Percentiles rank a stretch among this genome's conserved stretches.
Conservation (phyloP, 2,113 vertebrate genomes). For the Poicephalus gulielmi region DNA sequence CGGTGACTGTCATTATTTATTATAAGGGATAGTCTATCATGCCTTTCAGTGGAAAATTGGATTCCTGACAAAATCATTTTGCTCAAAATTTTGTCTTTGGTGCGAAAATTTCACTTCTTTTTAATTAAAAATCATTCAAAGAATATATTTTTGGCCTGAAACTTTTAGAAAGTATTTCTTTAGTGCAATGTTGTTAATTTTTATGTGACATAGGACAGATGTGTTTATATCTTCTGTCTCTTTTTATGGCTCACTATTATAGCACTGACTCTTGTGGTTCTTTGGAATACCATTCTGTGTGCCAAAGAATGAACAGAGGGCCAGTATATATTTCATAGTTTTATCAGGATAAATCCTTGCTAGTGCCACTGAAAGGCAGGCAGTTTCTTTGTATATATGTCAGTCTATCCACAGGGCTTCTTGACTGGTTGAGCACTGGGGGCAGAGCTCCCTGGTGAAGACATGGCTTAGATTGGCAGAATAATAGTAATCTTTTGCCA, state of each 20-base stretch:
- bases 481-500: background rate
- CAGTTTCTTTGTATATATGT: background rate
- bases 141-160: background rate
- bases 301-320: constrained; percentile 42
- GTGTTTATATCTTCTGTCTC: constrained; percentile 50
- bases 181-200: constrained; percentile 19
- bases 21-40: background rate
- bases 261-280: constrained; percentile 26
- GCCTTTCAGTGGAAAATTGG: constrained; percentile 41
- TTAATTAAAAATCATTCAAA: constrained; percentile 7
- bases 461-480: constrained; percentile 45
- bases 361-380: background rate
- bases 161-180: background rate
- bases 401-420: constrained; percentile 2
- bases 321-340: constrained; percentile 18
- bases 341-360: constrained; percentile 22
- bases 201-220: constrained; percentile 14
- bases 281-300: background rate
- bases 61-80: constrained; percentile 21
- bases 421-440: background rate
- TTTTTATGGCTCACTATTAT: background rate
- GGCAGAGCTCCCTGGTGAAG: constrained; percentile 1
- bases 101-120: constrained; percentile 6
- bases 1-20: constrained; percentile 8
- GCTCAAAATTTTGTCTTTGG: constrained; percentile 12